Percentiles rank a stretch among this genome's conserved stretches.
These are phyloP conservation scores for Cephus pygmeus DNA, from an alignment of 2,888 invertebrate species.

Conservation along the genomic window DNA sequence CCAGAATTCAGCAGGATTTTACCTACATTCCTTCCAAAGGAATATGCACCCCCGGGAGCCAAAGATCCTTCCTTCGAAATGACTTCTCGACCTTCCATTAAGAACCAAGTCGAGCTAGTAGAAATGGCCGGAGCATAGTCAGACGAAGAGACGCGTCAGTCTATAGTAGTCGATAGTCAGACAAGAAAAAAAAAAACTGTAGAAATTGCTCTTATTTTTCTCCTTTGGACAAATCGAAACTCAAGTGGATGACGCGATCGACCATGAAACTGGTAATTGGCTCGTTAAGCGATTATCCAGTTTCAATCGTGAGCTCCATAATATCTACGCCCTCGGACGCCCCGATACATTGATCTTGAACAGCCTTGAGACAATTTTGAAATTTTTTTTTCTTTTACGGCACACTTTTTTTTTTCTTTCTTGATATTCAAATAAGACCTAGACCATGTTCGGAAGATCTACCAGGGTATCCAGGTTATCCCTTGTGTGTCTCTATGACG, in stretches of 20 bases:
- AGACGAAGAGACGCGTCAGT: neutral
- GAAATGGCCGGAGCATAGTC: neutral
- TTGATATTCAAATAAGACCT: too few species aligned
- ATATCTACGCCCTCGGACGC: neutral
- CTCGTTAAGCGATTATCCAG: constrained; percentile 53
- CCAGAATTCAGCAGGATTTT: neutral
- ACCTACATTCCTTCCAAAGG: neutral
- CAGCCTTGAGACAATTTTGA: neutral
- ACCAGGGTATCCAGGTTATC: neutral
- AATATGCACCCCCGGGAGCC: neutral
- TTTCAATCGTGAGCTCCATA: constrained; percentile 11
- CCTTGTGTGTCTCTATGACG: neutral
- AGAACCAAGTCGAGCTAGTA: neutral
- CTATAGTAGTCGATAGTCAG: neutral
- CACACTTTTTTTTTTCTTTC: neutral
- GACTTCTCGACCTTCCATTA: neutral
- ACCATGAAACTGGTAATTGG: constrained; percentile 49
- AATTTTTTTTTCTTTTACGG: neutral
- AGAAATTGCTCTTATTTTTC: neutral
- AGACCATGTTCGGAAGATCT: neutral
- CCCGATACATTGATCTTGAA: neutral
- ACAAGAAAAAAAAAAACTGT: neutral
- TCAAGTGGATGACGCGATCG: constrained; percentile 6
- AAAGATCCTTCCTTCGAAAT: neutral
- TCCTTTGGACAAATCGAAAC: neutral